Conservation (phyloP, 2,888 invertebrate species). For the Orgyia antiqua region DNA sequence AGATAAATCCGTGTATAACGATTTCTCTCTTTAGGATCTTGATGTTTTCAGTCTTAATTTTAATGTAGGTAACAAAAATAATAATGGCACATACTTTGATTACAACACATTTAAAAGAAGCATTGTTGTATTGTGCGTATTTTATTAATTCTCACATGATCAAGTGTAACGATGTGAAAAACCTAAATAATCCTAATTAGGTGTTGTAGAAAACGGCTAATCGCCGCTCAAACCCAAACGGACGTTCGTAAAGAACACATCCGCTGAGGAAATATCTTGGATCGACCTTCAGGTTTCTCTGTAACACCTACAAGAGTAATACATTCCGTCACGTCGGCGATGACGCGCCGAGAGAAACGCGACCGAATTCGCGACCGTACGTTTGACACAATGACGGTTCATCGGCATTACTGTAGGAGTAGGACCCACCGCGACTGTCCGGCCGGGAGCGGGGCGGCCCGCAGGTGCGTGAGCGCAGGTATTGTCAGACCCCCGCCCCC, state of each 20-base stretch:
- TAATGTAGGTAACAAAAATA: too few relatives aligned
- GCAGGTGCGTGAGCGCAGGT: constrained; percentile 70
- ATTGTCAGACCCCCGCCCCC: constrained; percentile 23
- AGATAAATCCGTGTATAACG: too few relatives aligned
- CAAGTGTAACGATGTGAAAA: not conserved
- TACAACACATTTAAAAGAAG: too few relatives aligned
- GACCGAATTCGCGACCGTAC: constrained; percentile 70
- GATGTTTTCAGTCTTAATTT: too few relatives aligned
- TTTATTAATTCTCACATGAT: too few relatives aligned
- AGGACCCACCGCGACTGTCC: constrained; percentile 14
- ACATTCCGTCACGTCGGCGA: constrained; percentile 65
- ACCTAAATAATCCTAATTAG: not conserved
- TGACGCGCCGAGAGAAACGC: constrained; percentile 65
- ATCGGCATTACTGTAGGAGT: constrained; percentile 42
- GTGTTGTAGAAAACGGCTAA: constrained; percentile 11
- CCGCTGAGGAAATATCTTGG: constrained; percentile 38
- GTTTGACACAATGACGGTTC: constrained; percentile 74
- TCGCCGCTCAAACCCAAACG: constrained; percentile 18
- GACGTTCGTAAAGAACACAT: constrained; percentile 14
- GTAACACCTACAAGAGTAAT: constrained; percentile 47
- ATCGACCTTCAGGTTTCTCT: constrained; percentile 70
- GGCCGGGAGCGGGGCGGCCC: constrained; percentile 48
- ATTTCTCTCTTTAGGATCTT: too few relatives aligned
- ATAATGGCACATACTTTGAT: too few relatives aligned
- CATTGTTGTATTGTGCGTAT: too few relatives aligned